Conservation (phyloP, 2,888 invertebrate species). For the Ferdinandea cuprea region DNA sequence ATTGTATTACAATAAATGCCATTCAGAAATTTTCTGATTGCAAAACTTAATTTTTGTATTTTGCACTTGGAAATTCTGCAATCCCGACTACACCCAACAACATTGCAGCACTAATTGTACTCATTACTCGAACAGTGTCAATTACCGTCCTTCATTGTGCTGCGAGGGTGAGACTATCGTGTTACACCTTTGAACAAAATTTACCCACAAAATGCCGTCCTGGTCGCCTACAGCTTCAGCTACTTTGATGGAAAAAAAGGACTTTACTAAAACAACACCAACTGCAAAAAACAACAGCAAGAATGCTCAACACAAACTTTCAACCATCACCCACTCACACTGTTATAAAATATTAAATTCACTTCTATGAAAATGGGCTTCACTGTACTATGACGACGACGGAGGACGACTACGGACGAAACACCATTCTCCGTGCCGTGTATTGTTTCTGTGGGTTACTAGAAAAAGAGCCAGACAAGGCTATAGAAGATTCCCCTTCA, state of each 20-base stretch:
- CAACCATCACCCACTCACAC: background rate
- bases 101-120: slow-evolving; percentile 33
- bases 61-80: background rate
- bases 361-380: slow-evolving; percentile 18
- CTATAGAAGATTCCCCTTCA: slow-evolving; percentile 25
- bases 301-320: background rate
- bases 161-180: background rate
- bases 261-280: background rate
- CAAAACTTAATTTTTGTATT: slow-evolving; percentile 33
- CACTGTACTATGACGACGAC: background rate
- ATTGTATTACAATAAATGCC: background rate
- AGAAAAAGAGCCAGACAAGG: slow-evolving; percentile 49
- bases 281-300: background rate
- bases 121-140: slow-evolving; percentile 58
- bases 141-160: slow-evolving; percentile 16
- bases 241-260: background rate
- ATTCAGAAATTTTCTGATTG: slow-evolving; percentile 39
- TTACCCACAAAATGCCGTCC: background rate
- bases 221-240: background rate
- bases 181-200: slow-evolving; percentile 11
- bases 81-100: background rate
- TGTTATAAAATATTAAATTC: slow-evolving; percentile 25
- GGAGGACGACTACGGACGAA: background rate
- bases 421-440: background rate
- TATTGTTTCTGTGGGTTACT: background rate